Evolutionary conservation across 2,797 vertebrate genomes (phyloP).

Genomic region (Thunnus albacares): DNA sequence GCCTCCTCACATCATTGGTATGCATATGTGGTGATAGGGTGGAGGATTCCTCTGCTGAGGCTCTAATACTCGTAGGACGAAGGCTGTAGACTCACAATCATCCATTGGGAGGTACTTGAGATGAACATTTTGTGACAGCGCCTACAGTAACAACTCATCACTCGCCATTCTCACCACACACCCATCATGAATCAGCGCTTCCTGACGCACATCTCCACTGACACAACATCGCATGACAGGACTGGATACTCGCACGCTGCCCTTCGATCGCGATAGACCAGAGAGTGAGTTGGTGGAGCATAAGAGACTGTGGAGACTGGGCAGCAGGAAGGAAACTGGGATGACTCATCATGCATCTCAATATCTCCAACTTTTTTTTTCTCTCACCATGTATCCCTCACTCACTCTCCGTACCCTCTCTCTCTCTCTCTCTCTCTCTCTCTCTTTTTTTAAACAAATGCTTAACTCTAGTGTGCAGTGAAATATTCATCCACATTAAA

Average conservation of each 20-base stretch:
- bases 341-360: conserved; percentile 57
- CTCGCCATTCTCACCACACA: conserved; percentile 60
- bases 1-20: conserved; percentile 45
- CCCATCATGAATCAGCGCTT: conserved; percentile 73
- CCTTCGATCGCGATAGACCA: conserved; percentile 52
- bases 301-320: conserved; percentile 35
- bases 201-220: conserved; percentile 69
- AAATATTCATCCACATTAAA: conserved; percentile 83
- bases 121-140: conserved; percentile 75
- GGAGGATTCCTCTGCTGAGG: conserved; percentile 46
- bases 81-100: conserved; percentile 35
- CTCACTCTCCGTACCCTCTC: not conserved
- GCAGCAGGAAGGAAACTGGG: conserved; percentile 34
- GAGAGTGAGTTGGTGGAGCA: conserved; percentile 51
- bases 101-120: conserved; percentile 56
- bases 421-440: no score
- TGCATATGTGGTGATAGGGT: conserved; percentile 23
- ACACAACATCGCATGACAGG: conserved; percentile 64
- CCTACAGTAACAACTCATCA: conserved; percentile 68
- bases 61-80: conserved; percentile 38
- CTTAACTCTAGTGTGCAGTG: conserved; percentile 57
- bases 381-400: conserved; percentile 9
- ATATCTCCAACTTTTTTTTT: conserved; percentile 21
- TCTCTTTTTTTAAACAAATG: conserved; percentile 29
- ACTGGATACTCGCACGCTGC: conserved; percentile 52